These are phyloP conservation scores for Cyclina sinensis DNA, from an alignment of 1,140 invertebrate species.

Conservation along the genomic window DNA sequence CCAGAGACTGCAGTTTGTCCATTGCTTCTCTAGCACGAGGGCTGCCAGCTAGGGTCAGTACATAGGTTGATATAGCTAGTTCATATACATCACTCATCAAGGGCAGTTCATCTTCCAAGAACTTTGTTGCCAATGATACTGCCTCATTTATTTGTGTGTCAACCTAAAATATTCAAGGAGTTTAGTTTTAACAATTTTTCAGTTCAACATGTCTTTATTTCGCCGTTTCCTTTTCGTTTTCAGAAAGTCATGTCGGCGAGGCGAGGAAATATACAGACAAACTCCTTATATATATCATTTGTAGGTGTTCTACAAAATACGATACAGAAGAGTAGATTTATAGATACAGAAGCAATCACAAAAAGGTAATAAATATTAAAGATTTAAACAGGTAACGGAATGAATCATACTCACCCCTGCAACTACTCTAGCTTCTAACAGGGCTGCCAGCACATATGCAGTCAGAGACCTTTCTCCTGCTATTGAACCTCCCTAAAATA, in stretches of 20 bases:
- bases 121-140: not conserved
- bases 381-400: too few relatives aligned
- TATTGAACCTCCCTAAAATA: conserved; percentile 76
- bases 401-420: conserved; percentile 36
- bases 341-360: too few relatives aligned
- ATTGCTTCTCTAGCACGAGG: not conserved
- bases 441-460: conserved; percentile 70
- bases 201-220: too few relatives aligned
- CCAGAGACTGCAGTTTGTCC: conserved; percentile 45
- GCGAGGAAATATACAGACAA: too few relatives aligned
- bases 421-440: conserved; percentile 67
- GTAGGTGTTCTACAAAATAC: too few relatives aligned
- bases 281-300: too few relatives aligned
- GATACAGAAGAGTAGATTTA: too few relatives aligned
- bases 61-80: conserved; percentile 52
- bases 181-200: too few relatives aligned
- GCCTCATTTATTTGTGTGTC: conserved; percentile 23
- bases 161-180: conserved; percentile 40
- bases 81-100: conserved; percentile 61
- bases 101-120: conserved; percentile 44
- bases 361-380: too few relatives aligned
- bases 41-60: conserved; percentile 41
- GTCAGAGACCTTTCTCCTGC: conserved; percentile 70
- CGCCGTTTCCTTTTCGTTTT: too few relatives aligned
- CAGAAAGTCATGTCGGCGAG: too few relatives aligned